Evolutionary conservation across 2,113 vertebrate species (phyloP), one percentile per base, ranked within the genome.

Genomic region (Peromyscus maniculatus): DNA sequence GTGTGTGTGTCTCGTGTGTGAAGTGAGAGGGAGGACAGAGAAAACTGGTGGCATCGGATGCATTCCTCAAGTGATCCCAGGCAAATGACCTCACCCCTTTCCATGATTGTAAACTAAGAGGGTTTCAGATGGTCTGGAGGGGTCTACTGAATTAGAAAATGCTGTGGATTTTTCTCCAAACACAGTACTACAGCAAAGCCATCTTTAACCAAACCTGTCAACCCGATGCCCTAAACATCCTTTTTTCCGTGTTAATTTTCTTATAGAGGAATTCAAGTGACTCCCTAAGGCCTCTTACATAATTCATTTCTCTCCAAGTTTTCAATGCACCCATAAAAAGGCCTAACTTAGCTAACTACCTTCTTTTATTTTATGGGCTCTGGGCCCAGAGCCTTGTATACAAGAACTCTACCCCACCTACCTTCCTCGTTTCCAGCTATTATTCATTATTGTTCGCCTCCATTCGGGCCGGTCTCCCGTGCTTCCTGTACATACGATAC

Each of bases 131-230:
- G 75, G 82, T 83, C n/a, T 74, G 4, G 19, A 49, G 94, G 13
- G 13, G 39, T 69, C 33, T 88, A 78, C 11, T 57, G 13, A 93
- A 92, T 55, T 82, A 89, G 94, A 96, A 95, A 95, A 87, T 55
- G 59, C 21, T 91, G 26, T 33, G 17, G 17, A 46, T 75, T 83
- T 26, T 83, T 52, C 64, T 88, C 79, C 95, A 82, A 55, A 94
- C 49, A 39, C 59, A 82, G 59, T 67, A n/a, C 55, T 31, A 77
- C 28, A 57, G 49, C 15, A 91, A 92, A 87, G 67, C 77, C 28
- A 89, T 55, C n/a, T 80, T 77, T 64, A 95, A 90, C 49, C 75
- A 98, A 96, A 77, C 36, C 43, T 89, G 59, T 11, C 84, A 94
- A 66, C 87, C 15, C 10, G 92, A 87, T 43, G 31, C 59, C 52